phyloP scores from a whole-genome alignment of 2,797 vertebrate species.

The Pipistrellus nathusii region DNA sequence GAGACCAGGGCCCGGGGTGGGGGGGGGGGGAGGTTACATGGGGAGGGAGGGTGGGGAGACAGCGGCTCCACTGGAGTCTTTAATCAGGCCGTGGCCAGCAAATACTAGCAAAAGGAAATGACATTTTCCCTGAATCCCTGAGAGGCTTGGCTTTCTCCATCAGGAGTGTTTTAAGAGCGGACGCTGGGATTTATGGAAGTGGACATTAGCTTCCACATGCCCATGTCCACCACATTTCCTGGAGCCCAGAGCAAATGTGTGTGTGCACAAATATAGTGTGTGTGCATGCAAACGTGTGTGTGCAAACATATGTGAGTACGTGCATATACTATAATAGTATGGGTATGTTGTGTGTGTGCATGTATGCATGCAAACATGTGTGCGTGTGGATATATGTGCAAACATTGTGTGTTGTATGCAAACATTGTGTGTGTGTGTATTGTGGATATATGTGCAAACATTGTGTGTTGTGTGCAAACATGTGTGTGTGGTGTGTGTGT shows the following conservation, averaged over 20 bases:
- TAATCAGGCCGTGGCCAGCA: neutral
- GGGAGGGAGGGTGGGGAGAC: neutral
- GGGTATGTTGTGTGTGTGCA: neutral
- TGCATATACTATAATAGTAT: neutral
- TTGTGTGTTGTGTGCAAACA: neutral
- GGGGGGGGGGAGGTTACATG: no score
- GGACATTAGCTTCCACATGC: neutral
- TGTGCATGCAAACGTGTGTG: neutral
- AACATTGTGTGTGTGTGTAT: no score
- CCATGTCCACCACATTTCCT: neutral
- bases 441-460: neutral
- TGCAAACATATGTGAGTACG: neutral
- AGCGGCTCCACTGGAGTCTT: neutral
- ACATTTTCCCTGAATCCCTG: neutral
- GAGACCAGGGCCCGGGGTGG: fast-evolving
- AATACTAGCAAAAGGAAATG: neutral
- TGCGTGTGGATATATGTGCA: neutral
- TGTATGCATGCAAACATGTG: neutral
- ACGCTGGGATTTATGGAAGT: neutral
- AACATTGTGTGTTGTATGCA: neutral
- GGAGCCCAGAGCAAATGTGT: neutral
- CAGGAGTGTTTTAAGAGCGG: neutral
- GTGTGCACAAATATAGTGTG: neutral
- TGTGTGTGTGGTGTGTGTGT: neutral
- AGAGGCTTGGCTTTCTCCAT: slow-evolving; percentile 5